Evolutionary conservation across 2,797 vertebrate species (phyloP), one percentile per base, ranked within the genome.

Genomic region (Neoniphon sammara): DNA sequence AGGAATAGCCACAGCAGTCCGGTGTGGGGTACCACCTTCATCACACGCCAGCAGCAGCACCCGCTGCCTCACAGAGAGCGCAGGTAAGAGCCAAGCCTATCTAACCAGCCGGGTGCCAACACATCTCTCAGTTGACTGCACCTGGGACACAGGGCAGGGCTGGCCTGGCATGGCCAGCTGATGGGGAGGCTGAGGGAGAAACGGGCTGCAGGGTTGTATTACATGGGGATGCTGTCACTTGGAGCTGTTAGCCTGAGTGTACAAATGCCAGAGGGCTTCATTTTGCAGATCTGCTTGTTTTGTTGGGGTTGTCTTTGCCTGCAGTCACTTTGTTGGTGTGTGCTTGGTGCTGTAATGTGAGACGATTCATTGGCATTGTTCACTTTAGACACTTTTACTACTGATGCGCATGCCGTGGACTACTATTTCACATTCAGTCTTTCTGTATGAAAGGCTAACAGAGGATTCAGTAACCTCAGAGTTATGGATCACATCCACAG

Each of bases 21-120:
- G 0, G 87, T 97, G 73, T 98, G 97, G 96, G 97, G 96, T 42
- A 93, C 95, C 78, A 93, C 95, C 88, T 96, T 98, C 91, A 94
- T 97, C 91, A 94, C 96, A 0, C 92, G 94, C 77, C 97, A 96
- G 89, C 96, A 97, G 84, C 96, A 94, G 85, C 94, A 91, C 78
- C 93, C 94, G 6, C 88, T 94, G 36, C 94, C 93, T 31, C 96
- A 96, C 73, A 92, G 95, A 78, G 95, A 96, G 89, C 95, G 94
- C 92, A 98, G 98, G 98, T 99, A 97, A 96, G 96, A 87, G 84
- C 74, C 73, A 6, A 66, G 75, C 67, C 15, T 9, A 70, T 54
- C 20, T 17, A 12, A 25, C 57, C 27, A 34, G 44, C 12, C 7
- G 5, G 44, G 57, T 27, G 62, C 70, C 56, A 61, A 58, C 30